Base-by-base conservation (phyloP, 2,888 invertebrate species). In the Pelosia muscerda region DNA sequence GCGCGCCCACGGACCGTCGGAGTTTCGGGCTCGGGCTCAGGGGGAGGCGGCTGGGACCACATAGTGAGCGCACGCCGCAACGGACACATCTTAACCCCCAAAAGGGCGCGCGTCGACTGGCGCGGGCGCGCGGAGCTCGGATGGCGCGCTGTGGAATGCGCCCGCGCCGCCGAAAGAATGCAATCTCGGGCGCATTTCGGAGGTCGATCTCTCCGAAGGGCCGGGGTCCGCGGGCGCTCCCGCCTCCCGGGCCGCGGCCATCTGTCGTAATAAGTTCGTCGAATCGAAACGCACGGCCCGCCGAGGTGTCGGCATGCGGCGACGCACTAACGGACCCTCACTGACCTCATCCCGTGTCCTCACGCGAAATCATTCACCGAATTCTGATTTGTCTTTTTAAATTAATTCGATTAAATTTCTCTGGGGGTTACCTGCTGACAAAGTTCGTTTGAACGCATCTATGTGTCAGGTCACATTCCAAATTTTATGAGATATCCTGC, bases 121-220 rank as follows among this genome's bases (percentile, higher is more conserved):
- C 92, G 92, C 90, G 88, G 89, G 86, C 91, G 92, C 90, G 91
- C 94, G 91, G 91, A 81, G 92, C 88, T 91, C 92, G 90, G 92
- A 91, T 92, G 92, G 91, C 92, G 93, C 91, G 92, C 93, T 84
- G 90, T 88, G 95, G 95, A 95, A 95, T 95, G 95, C 90, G 94
- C 95, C 94, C 94, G 94, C 92, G 89, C 93, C 89, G 93, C 94
- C 95, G 94, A 95, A 95, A 95, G 95, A 95, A 95, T 95, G 95
- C 94, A 94, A 95, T 95, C 95, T 94, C 95, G 94, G 95, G 92
- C 94, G 95, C 94, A 92, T 94, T 95, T 95, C 95, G 95, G 95
- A 94, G 94, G 93, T 93, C 94, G 94, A 94, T 94, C 95, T 94
- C 94, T 93, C 93, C 91, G 87, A 88, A 90, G 93, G 90, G 90